Conservation (phyloP, 2,113 vertebrate species). For the Tonatia bakeri region DNA sequence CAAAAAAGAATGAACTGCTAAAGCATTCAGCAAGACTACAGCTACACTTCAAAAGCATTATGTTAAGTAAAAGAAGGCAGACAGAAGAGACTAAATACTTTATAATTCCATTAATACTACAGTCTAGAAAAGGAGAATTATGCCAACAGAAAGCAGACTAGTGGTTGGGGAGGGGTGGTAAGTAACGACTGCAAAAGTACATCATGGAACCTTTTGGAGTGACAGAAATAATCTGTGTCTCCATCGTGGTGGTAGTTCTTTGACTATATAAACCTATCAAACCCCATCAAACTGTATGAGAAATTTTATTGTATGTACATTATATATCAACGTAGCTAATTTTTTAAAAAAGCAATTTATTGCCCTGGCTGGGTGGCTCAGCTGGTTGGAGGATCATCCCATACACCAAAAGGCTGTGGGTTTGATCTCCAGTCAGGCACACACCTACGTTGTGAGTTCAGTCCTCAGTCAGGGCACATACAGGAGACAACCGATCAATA, state of each 20-base stretch:
- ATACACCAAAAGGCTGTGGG: too few species aligned
- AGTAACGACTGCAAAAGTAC: neutral
- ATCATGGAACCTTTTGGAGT: neutral
- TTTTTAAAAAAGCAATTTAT: neutral
- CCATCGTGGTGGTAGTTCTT: neutral
- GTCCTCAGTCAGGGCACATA: too few species aligned
- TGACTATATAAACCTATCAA: neutral
- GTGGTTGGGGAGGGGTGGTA: neutral
- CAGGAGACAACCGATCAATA: too few species aligned
- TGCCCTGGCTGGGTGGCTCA: too few species aligned
- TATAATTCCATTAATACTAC: neutral
- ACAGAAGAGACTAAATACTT: neutral
- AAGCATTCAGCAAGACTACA: neutral
- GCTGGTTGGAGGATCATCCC: too few species aligned
- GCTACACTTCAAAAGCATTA: neutral
- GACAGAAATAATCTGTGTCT: neutral
- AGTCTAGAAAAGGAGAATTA: neutral
- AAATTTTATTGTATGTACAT: neutral
- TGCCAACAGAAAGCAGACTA: neutral
- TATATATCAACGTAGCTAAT: neutral
- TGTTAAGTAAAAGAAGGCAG: neutral
- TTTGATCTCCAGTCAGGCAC: too few species aligned
- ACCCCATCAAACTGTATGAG: neutral
- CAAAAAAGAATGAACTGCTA: neutral
- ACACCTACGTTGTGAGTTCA: too few species aligned